These are phyloP conservation scores for Synanthedon formicaeformis DNA, from an alignment of 2,888 invertebrate species.

Conservation along the genomic window DNA sequence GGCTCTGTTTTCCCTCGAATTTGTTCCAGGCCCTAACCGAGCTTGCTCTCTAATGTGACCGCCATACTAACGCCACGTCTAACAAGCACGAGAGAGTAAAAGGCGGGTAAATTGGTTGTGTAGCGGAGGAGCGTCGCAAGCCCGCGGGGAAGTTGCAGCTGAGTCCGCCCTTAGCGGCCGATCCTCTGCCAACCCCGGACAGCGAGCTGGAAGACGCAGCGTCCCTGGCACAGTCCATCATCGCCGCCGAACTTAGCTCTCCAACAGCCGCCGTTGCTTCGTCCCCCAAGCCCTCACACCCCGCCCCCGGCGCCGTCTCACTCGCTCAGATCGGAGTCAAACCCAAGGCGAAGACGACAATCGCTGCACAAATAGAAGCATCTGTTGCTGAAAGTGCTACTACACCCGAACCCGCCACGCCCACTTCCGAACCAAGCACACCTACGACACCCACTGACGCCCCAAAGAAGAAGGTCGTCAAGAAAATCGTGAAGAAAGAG, in stretches of 20 bases:
- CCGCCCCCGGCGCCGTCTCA: slow-evolving; percentile 49
- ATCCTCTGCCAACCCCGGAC: slow-evolving; percentile 61
- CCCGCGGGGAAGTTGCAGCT: slow-evolving; percentile 56
- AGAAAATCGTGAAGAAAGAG: slow-evolving; percentile 27
- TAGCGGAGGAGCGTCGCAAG: slow-evolving; percentile 66
- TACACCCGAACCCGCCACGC: slow-evolving; percentile 10
- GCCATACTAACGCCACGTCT: slow-evolving; percentile 68
- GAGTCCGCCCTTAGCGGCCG: slow-evolving; percentile 43
- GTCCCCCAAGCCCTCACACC: slow-evolving; percentile 48
- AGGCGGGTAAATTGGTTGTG: slow-evolving; percentile 63
- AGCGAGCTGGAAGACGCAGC: slow-evolving; percentile 65
- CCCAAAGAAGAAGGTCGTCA: slow-evolving; percentile 53
- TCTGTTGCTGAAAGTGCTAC: slow-evolving; percentile 33
- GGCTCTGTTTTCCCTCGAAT: slow-evolving; percentile 66
- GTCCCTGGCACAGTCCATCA: slow-evolving; percentile 57
- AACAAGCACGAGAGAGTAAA: slow-evolving; percentile 58
- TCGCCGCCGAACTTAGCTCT: slow-evolving; percentile 54
- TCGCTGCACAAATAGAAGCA: slow-evolving; percentile 52
- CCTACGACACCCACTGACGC: slow-evolving; percentile 19
- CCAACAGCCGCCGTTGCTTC: slow-evolving; percentile 38
- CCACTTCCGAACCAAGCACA: slow-evolving; percentile 6
- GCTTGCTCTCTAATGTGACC: slow-evolving; percentile 72
- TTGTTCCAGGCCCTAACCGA: slow-evolving; percentile 73
- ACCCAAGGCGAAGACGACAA: slow-evolving; percentile 41
- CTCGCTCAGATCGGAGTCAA: slow-evolving; percentile 63